Evolutionary conservation across 2,113 vertebrate genomes (phyloP), one percentile per base, ranked within the genome.

Genomic region (Raja brachyura): DNA sequence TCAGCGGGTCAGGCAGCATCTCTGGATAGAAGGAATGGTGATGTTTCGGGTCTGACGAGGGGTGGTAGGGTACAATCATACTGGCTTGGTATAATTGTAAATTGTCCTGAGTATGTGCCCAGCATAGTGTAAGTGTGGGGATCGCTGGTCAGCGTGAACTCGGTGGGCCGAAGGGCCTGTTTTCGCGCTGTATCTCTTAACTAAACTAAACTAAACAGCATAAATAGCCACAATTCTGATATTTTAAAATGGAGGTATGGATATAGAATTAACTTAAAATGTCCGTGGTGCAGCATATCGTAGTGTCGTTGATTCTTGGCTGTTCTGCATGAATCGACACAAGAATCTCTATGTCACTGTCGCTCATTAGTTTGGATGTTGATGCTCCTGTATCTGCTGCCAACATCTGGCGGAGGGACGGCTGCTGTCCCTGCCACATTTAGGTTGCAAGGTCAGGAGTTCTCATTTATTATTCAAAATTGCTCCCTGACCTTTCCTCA

Each of bases 401-500:
- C 95, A 96, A 95, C 96, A 96, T 96, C 96, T 96, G 97, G 95
- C 95, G 95, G 95, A 96, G 95, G 95, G 95, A 93, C 93, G 94
- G 94, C 94, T 94, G 94, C 96, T 96, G 96, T 96, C 96, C 96
- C 96, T 96, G 95, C 96, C 96, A 96, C 95, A 93, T 96, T 95
- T 93, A 93, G 96, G 96, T 96, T 96, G 96, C 10, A 93, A 94
- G 97, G 97, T 97, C 96, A 96, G 95, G 95, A 96, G 96, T 96
- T 96, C 96, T 97, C 96, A 96, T 97, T 97, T 96, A 96, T 97
- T 97, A 97, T 97, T 97, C 97, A 97, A 94, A 96, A 96, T 96
- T 97, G 96, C 96, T 96, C 96, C 95, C 96, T 97, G 96, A 96
- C 97, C 96, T 96, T 96, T 96, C 95, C 95, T 96, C 95, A 95